Evolutionary conservation across 2,888 invertebrate species (phyloP).

Genomic region (Lasioglossum morio): DNA sequence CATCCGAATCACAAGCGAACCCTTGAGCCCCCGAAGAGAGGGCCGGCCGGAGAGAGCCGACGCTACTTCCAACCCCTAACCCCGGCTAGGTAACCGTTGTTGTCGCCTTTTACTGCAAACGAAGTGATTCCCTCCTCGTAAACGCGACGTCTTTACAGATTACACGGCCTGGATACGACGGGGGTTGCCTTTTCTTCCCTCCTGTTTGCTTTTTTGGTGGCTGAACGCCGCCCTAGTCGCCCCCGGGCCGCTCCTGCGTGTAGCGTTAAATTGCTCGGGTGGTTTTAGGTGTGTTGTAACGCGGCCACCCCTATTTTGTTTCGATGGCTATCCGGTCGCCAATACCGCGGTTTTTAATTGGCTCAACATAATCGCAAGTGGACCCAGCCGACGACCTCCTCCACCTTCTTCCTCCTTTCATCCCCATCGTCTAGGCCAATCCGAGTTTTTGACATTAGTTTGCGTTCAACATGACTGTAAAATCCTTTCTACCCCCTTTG

Average conservation of each 20-base stretch:
- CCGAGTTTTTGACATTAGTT: neutral
- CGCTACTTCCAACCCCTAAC: constrained; percentile 56
- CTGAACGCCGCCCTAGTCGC: neutral
- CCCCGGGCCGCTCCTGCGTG: neutral
- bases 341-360: constrained; percentile 6
- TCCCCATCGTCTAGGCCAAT: neutral
- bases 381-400: neutral
- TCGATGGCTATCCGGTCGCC: neutral
- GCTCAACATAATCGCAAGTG: neutral
- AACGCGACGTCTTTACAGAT: constrained; percentile 80
- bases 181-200: constrained; percentile 20
- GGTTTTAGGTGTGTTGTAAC: neutral
- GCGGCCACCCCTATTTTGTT: constrained; percentile 1
- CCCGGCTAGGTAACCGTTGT: constrained; percentile 71
- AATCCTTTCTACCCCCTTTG: neutral
- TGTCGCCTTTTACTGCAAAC: constrained; percentile 84
- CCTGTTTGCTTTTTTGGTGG: neutral
- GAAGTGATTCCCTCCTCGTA: constrained; percentile 84
- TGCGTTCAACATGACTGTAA: neutral
- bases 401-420: neutral
- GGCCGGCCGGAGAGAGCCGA: constrained; percentile 33
- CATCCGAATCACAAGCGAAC: constrained; percentile 75
- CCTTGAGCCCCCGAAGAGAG: constrained; percentile 71
- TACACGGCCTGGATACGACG: constrained; percentile 60
- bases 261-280: constrained; percentile 17